Percentiles rank a stretch among this genome's conserved stretches.
Evolutionary conservation across 92 coral and sea anemone genomes (phyloP).

Genomic region (Umimayanthus kanabou): DNA sequence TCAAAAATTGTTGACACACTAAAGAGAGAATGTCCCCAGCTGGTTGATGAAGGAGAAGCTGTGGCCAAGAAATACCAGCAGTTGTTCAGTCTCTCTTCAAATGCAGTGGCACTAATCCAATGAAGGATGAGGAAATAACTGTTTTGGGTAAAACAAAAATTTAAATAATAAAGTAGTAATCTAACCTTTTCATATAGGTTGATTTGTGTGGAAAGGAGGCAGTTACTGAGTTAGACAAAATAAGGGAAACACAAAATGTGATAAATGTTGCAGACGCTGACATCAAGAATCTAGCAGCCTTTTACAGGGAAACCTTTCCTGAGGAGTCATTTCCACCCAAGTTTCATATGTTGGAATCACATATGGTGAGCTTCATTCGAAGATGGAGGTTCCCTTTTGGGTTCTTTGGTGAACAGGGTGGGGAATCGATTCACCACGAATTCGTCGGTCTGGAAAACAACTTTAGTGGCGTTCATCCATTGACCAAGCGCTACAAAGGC

Average conservation of each 20-base stretch:
- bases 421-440: slow-evolving; percentile 40
- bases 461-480: neutral
- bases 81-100: slow-evolving; percentile 17
- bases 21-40: slow-evolving; percentile 9
- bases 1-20: slow-evolving; percentile 25
- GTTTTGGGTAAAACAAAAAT: slow-evolving; percentile 8
- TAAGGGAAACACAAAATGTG: neutral
- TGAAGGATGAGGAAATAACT: slow-evolving; percentile 25
- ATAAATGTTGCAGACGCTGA: slow-evolving; percentile 9
- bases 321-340: slow-evolving; percentile 3
- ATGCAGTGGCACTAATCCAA: slow-evolving; percentile 13
- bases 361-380: slow-evolving; percentile 4
- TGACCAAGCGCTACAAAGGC: neutral
- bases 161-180: neutral
- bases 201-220: neutral
- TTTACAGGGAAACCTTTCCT: slow-evolving; percentile 8
- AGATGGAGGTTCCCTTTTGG: slow-evolving; percentile 12
- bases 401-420: slow-evolving; percentile 39
- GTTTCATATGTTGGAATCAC: slow-evolving; percentile 27
- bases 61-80: slow-evolving; percentile 21
- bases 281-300: slow-evolving; percentile 9
- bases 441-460: neutral
- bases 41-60: slow-evolving; percentile 18
- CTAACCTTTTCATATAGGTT: neutral
- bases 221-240: neutral